phyloP scores from a whole-genome alignment of 2,888 invertebrate species.

The Sphaerophoria rueppellii region DNA sequence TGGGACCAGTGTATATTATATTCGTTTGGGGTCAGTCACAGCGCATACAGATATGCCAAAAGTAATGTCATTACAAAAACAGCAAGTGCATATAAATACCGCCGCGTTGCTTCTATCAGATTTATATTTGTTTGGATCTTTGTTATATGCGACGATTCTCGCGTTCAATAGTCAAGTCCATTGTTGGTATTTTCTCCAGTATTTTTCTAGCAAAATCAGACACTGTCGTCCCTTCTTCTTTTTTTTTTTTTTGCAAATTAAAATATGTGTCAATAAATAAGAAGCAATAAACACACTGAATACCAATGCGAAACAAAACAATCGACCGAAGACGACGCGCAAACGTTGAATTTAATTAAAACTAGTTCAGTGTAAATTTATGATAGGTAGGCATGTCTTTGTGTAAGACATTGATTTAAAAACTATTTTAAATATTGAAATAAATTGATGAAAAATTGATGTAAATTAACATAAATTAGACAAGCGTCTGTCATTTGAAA shows the following conservation, averaged over 20 bases:
- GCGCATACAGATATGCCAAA: slow-evolving; percentile 58
- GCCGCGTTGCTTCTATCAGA: slow-evolving; percentile 8
- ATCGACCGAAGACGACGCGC: no score
- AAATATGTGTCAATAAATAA: slow-evolving; percentile 61
- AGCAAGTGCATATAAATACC: slow-evolving; percentile 33
- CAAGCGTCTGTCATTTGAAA: neutral
- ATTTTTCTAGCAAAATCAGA: slow-evolving; percentile 30
- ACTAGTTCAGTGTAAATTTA: slow-evolving; percentile 45
- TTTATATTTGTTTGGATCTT: slow-evolving; percentile 24
- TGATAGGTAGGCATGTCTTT: neutral
- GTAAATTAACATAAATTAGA: slow-evolving; percentile 26
- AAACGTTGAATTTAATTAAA: slow-evolving; percentile 53
- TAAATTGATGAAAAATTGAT: slow-evolving; percentile 18
- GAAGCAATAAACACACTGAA: slow-evolving; percentile 27
- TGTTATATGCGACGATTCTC: slow-evolving; percentile 32
- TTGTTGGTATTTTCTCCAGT: slow-evolving; percentile 19
- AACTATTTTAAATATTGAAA: neutral
- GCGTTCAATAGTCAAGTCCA: slow-evolving; percentile 65
- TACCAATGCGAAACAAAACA: slow-evolving; percentile 29
- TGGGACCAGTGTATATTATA: slow-evolving; percentile 46
- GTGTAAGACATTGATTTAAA: slow-evolving; percentile 10
- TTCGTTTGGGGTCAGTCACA: slow-evolving; percentile 31
- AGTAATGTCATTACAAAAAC: slow-evolving; percentile 37
- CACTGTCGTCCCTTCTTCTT: slow-evolving; percentile 32
- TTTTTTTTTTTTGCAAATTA: neutral